These are phyloP conservation scores for Hippopotamyrus pictus DNA, from an alignment of 2,797 vertebrate species.

Conservation along the genomic window DNA sequence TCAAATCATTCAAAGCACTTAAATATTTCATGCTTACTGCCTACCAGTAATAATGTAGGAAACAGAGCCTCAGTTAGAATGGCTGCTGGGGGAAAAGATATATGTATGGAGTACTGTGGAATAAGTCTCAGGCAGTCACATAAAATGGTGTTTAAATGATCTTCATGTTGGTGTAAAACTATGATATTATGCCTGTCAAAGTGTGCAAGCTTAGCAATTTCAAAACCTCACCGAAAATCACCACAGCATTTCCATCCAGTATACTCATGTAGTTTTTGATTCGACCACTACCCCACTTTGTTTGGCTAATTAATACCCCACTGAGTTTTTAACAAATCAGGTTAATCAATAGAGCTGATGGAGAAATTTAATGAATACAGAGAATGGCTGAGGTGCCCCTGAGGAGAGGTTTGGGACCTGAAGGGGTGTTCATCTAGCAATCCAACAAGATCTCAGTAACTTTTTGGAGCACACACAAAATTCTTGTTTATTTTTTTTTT, in stretches of 20 bases:
- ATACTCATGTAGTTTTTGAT: neutral
- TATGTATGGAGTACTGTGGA: neutral
- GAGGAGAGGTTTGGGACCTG: neutral
- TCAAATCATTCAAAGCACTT: neutral
- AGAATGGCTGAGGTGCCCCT: neutral
- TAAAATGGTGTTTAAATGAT: neutral
- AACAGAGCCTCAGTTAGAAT: neutral
- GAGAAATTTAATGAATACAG: neutral
- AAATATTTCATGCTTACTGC: neutral
- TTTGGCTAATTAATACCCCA: neutral
- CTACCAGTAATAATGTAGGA: neutral
- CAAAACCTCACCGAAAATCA: neutral
- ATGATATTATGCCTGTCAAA: neutral
- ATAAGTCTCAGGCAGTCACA: neutral
- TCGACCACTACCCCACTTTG: neutral
- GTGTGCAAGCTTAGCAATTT: neutral
- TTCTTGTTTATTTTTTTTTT: neutral
- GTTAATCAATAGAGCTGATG: neutral
- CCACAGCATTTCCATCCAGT: neutral
- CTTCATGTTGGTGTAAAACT: neutral
- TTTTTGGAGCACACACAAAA: neutral
- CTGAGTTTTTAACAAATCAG: neutral
- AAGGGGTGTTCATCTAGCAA: neutral
- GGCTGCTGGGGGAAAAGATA: neutral
- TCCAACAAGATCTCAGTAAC: neutral